A percentile compares a stretch with the other conserved stretches of the same genome.
phyloP scores from a whole-genome alignment of 2,797 vertebrate species.

The Todus mexicanus region DNA sequence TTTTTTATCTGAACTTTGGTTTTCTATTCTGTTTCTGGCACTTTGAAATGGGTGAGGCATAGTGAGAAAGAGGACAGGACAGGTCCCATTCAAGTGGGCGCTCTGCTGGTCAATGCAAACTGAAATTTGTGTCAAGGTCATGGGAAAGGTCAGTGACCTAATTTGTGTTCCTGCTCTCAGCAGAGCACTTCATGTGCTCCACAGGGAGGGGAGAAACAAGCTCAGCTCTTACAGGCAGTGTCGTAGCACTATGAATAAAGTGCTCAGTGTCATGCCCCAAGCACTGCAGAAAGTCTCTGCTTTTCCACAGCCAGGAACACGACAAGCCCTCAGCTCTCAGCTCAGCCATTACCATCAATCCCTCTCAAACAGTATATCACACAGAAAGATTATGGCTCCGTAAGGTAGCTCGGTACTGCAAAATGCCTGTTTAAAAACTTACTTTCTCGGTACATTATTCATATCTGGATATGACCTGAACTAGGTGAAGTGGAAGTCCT shows the following conservation, averaged over 20 bases:
- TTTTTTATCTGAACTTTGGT: slow-evolving; percentile 34
- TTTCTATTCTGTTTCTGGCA: slow-evolving; percentile 36
- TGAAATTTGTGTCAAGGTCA: slow-evolving; percentile 71
- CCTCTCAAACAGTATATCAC: neutral
- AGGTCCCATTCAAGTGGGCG: slow-evolving; percentile 49
- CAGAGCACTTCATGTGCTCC: slow-evolving; percentile 23
- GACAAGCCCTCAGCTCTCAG: neutral
- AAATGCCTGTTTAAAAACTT: neutral
- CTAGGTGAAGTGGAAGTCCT: neutral
- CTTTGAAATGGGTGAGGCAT: slow-evolving; percentile 33
- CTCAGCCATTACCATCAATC: neutral
- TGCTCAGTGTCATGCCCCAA: neutral
- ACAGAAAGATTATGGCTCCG: neutral
- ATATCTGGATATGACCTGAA: neutral
- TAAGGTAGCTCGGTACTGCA: neutral
- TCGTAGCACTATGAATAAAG: neutral
- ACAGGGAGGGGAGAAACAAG: neutral
- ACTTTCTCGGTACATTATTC: neutral
- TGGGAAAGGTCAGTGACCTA: slow-evolving; percentile 70
- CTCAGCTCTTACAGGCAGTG: neutral
- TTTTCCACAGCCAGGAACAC: neutral
- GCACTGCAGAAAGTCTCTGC: neutral
- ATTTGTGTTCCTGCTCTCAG: slow-evolving; percentile 56
- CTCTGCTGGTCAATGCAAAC: slow-evolving; percentile 54
- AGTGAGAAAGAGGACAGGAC: slow-evolving; percentile 42